These are phyloP conservation scores for Lagocephalus sceleratus DNA, from an alignment of 2,797 vertebrate genomes.

Conservation along the genomic window DNA sequence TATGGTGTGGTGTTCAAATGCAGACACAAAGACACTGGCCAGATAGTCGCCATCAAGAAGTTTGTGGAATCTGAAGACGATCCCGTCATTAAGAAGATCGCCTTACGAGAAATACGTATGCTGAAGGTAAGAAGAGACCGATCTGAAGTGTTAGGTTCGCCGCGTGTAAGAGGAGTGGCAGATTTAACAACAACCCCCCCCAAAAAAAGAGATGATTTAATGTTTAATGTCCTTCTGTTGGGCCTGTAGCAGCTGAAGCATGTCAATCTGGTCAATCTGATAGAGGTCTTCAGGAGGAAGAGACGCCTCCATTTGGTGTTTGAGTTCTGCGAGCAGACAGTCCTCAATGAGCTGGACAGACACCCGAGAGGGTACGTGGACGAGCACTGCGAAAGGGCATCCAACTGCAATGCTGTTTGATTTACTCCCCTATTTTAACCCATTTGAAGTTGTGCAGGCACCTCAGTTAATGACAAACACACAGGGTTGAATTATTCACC, in stretches of 20 bases:
- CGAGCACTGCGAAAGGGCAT: no score
- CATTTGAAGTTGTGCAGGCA: not conserved
- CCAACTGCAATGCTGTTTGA: not conserved
- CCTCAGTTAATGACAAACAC: no score
- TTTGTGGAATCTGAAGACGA: conserved; percentile 90
- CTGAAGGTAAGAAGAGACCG: conserved; percentile 77
- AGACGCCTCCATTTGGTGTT: conserved; percentile 86
- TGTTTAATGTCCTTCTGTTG: conserved; percentile 4
- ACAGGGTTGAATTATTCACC: not conserved
- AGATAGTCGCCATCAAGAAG: conserved; percentile 89
- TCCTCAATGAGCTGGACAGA: conserved; percentile 86
- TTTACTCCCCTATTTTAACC: not conserved
- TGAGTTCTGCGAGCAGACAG: conserved; percentile 90
- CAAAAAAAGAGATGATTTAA: not conserved
- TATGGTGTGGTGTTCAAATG: conserved; percentile 90
- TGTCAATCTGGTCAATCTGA: conserved; percentile 86
- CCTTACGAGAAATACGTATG: conserved; percentile 84
- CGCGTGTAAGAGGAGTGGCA: no score
- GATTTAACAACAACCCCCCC: no score
- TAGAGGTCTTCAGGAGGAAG: conserved; percentile 88
- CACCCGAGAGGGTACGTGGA: conserved; percentile 81
- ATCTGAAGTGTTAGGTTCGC: conserved; percentile 1
- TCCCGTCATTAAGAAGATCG: conserved; percentile 88
- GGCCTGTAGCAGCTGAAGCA: conserved; percentile 85
- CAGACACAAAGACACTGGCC: conserved; percentile 82